Evolutionary conservation across 2,113 vertebrate species (phyloP), one percentile per base, ranked within the genome.

Genomic region (Cyprinodon brontotheroides): DNA sequence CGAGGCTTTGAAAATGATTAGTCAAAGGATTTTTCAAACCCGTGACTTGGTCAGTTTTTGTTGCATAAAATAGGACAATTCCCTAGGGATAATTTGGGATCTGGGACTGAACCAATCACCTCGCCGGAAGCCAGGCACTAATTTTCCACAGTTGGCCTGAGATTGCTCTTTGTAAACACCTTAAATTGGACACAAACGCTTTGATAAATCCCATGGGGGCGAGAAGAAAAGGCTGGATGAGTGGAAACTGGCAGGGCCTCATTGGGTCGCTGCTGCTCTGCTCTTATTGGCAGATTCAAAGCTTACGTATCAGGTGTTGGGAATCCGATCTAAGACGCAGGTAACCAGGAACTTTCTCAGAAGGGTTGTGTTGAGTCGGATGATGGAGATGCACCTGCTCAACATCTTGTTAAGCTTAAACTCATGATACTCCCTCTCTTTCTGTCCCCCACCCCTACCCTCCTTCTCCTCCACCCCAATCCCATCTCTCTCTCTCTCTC

Each of bases 1-100:
- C 1, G 41, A 78, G 68, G 61, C 86, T 85, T 83, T 90, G 83
- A 85, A 89, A 29, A 76, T 39, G 38, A 84, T 74, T 47, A 72
- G 78, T 81, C 82, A 84, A 85, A 86, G 83, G 85, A 81, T 84
- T 84, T 73, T 76, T 67, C 29, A 29, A 57, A 43, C 66, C 61
- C 11, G 12, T 45, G 74, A 75, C 78, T 75, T 53, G 80, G 78
- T 81, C 68, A 29, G 72, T 63, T 68, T 68, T 40, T 61, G 65
- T 86, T 88, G 76, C 47, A 38, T 79, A 74, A 84, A 38, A 74
- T 38, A 61, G 48, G 67, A 10, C 68, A 90, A 91, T 92, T 93
- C 92, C 90, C 90, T 69, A 70, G 92, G 90, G 92, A 93, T 82
- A 80, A 80, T 83, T 12, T 45, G 20, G 81, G 77, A 86, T 90